phyloP scores from a whole-genome alignment of 1,140 invertebrate genomes.

The Pseudomyrmex flavicornis region DNA sequence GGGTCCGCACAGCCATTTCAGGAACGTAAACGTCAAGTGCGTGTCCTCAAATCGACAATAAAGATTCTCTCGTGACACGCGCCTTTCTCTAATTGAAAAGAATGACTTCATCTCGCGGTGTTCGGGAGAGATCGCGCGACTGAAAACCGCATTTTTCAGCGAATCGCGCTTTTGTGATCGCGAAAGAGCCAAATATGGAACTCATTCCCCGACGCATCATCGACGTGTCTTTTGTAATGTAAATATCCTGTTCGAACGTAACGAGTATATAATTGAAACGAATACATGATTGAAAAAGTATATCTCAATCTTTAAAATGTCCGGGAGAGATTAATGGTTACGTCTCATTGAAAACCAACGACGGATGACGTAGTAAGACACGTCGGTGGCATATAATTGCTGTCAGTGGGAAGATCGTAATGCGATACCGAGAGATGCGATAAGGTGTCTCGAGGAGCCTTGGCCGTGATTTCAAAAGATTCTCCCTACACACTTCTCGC shows the following conservation, averaged over 20 bases:
- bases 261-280: no score
- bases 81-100: background rate
- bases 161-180: no score
- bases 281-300: no score
- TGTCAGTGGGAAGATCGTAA: slow-evolving; percentile 2
- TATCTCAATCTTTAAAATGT: no score
- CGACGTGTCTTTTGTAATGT: no score
- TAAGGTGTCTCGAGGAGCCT: background rate
- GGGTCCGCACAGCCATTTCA: slow-evolving; percentile 48
- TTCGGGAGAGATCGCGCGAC: background rate
- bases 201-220: no score
- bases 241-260: no score
- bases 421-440: background rate
- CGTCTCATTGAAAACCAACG: background rate
- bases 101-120: background rate
- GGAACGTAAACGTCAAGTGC: slow-evolving; percentile 14
- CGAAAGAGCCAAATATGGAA: no score
- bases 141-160: no score
- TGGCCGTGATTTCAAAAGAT: background rate
- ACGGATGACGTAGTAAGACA: background rate
- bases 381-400: background rate
- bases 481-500: background rate
- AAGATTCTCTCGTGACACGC: background rate
- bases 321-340: no score
- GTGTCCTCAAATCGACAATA: slow-evolving; percentile 13